Percentiles rank a stretch among this genome's conserved stretches.
phyloP scores from a whole-genome alignment of 1,140 invertebrate species.

The Saxidomus purpurata region DNA sequence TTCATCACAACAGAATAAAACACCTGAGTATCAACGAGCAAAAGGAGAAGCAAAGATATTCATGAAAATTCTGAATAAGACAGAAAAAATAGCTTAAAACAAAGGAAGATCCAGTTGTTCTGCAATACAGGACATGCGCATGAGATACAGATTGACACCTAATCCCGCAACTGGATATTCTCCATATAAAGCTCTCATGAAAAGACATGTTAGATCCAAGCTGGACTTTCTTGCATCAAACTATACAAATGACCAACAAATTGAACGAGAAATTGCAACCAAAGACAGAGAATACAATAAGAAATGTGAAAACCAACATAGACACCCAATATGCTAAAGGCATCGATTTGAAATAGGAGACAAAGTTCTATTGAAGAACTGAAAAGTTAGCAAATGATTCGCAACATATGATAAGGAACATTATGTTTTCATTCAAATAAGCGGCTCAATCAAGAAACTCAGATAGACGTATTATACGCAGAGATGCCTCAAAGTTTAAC shows the following conservation, averaged over 20 bases:
- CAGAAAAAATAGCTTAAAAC: slow-evolving; percentile 52
- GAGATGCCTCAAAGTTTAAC: no score
- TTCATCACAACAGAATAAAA: slow-evolving; percentile 36
- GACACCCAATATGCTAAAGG: not conserved
- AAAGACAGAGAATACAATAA: slow-evolving; percentile 45
- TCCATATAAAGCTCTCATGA: no score
- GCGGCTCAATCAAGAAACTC: no score
- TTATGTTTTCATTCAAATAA: no score
- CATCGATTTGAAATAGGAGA: no score
- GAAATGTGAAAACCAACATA: slow-evolving; percentile 1
- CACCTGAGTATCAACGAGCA: slow-evolving; percentile 28
- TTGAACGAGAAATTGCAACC: not conserved
- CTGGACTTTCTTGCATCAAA: slow-evolving; percentile 21
- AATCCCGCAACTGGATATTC: slow-evolving; percentile 31
- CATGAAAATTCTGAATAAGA: slow-evolving; percentile 65
- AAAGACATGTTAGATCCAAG: no score
- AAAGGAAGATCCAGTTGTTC: slow-evolving; percentile 49
- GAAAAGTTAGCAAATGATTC: no score
- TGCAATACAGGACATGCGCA: slow-evolving; percentile 29
- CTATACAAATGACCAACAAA: not conserved
- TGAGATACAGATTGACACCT: slow-evolving; percentile 40
- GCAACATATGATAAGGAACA: no score
- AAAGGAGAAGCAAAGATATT: slow-evolving; percentile 66
- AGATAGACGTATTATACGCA: no score
- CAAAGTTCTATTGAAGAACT: no score